Evolutionary conservation across 23 tunicate species (phyloP).

Genomic region (Ciona savignyi): DNA sequence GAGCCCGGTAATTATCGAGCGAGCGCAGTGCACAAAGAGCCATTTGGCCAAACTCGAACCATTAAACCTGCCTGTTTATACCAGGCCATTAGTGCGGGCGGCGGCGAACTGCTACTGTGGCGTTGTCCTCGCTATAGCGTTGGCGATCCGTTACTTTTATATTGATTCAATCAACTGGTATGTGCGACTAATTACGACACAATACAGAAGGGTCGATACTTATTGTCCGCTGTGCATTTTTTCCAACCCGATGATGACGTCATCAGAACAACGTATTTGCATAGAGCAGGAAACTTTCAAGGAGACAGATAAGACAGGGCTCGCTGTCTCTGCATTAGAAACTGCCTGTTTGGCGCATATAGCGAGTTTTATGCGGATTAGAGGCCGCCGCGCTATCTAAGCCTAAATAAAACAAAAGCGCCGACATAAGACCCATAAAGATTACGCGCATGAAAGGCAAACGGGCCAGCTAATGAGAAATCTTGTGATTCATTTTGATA

Average conservation of each 20-base stretch:
- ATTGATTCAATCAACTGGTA: neutral
- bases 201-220: neutral
- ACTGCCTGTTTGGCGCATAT: neutral
- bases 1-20: neutral
- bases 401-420: conserved; percentile 1
- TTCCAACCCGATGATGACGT: neutral
- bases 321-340: neutral
- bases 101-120: no score
- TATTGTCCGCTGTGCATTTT: neutral
- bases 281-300: neutral
- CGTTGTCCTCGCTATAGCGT: neutral
- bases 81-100: no score
- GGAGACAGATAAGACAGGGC: neutral
- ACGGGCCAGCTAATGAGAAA: no score
- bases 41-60: neutral
- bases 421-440: neutral
- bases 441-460: neutral
- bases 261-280: neutral
- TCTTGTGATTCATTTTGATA: no score
- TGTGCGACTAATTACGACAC: neutral
- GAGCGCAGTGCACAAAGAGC: neutral
- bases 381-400: neutral
- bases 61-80: no score
- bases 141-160: neutral
- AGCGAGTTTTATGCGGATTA: neutral